Conservation (phyloP, 2,113 vertebrate genomes). For the Alligator mississippiensis region DNA sequence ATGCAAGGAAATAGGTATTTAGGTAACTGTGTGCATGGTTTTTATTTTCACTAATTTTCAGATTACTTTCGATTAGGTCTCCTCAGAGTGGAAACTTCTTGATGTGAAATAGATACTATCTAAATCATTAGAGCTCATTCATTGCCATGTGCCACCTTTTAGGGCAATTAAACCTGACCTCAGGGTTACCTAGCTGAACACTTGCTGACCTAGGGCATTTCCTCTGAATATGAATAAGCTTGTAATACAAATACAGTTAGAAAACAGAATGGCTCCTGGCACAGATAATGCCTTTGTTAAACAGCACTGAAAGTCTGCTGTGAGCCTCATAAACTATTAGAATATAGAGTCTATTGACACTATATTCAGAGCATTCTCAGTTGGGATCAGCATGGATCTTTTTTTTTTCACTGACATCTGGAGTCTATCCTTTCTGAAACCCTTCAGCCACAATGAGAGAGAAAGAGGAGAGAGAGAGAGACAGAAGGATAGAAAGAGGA, state of each 20-base stretch:
- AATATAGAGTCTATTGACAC: slow-evolving; percentile 73
- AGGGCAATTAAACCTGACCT: slow-evolving; percentile 89
- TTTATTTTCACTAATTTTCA: slow-evolving; percentile 89
- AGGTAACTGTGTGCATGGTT: slow-evolving; percentile 82
- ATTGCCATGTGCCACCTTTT: slow-evolving; percentile 91
- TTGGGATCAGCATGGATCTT: slow-evolving; percentile 53
- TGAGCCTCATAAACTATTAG: not conserved
- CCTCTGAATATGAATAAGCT: slow-evolving; percentile 87
- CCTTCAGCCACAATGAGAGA: slow-evolving; percentile 10
- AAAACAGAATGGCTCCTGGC: slow-evolving; percentile 48
- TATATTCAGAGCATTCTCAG: slow-evolving; percentile 55
- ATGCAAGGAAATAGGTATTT: slow-evolving; percentile 85
- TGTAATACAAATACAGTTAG: slow-evolving; percentile 73
- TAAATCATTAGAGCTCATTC: slow-evolving; percentile 96
- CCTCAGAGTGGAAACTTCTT: slow-evolving; percentile 82
- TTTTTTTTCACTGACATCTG: slow-evolving; percentile 77
- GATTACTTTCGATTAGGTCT: slow-evolving; percentile 88
- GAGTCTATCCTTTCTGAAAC: slow-evolving; percentile 74
- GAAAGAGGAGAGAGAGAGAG: slow-evolving; percentile 17
- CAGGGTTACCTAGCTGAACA: slow-evolving; percentile 87
- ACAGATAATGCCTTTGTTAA: slow-evolving; percentile 72
- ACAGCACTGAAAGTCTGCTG: not conserved
- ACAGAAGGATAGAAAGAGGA: not conserved
- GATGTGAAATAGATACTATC: slow-evolving; percentile 96
- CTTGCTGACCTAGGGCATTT: slow-evolving; percentile 89